A percentile compares a stretch with the other conserved stretches of the same genome.
phyloP scores from a whole-genome alignment of 2,797 vertebrate species.

The Clarias laeviceps region DNA sequence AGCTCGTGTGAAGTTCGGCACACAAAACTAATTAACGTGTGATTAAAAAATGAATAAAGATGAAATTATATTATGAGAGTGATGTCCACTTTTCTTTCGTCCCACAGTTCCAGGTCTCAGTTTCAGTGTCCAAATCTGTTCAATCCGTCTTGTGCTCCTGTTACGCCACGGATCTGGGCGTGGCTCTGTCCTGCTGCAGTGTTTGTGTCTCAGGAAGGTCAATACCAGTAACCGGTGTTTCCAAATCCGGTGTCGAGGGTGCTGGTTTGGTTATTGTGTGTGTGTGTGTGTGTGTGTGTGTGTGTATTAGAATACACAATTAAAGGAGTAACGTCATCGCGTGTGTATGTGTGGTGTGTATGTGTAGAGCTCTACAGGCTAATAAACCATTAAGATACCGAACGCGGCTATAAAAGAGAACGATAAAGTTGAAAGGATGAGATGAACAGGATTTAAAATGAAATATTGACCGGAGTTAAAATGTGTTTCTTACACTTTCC shows the following conservation, averaged over 20 bases:
- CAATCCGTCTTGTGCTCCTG: background rate
- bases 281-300: background rate
- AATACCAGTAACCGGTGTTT: background rate
- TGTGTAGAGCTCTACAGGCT: background rate
- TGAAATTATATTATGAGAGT: background rate
- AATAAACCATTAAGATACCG: background rate
- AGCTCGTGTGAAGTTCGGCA: background rate
- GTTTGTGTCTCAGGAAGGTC: conserved; percentile 3
- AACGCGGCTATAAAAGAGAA: background rate
- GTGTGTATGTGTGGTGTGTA: background rate
- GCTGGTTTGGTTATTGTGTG: background rate
- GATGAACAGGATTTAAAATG: background rate
- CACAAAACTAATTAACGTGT: background rate
- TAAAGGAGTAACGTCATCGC: background rate
- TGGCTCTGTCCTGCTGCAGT: conserved; percentile 6
- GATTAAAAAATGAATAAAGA: background rate
- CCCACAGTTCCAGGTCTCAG: background rate
- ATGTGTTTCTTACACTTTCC: background rate
- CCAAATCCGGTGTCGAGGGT: background rate
- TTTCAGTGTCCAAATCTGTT: background rate
- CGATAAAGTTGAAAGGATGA: background rate
- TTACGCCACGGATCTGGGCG: background rate
- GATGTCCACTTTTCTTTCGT: background rate
- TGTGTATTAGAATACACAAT: background rate
- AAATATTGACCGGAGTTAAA: background rate